Percentiles rank a stretch among this genome's conserved stretches.
phyloP scores from a whole-genome alignment of 2,888 invertebrate genomes.

The Andrena chrysosceles region DNA sequence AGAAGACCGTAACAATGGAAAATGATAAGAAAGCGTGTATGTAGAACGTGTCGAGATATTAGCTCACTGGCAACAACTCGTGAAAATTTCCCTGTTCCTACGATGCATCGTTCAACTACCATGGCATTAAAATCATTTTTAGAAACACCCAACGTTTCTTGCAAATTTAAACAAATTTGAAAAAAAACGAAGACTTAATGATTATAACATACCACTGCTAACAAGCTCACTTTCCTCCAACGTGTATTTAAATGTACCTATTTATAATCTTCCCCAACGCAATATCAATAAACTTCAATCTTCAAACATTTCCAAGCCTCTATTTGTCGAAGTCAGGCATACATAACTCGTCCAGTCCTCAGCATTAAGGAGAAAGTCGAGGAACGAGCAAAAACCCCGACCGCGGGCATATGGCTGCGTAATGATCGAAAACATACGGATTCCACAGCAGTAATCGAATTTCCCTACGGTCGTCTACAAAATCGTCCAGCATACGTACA shows the following conservation, averaged over 20 bases:
- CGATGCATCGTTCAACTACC: neutral
- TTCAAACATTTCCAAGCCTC: neutral
- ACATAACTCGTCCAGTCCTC: neutral
- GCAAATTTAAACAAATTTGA: too few species aligned
- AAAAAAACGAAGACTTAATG: too few species aligned
- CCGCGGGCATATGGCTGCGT: slow-evolving; percentile 1
- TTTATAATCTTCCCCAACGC: too few species aligned
- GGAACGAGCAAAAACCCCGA: slow-evolving; percentile 12
- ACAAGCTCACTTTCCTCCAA: too few species aligned
- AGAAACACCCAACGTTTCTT: neutral
- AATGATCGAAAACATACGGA: slow-evolving; percentile 15
- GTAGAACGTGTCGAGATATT: slow-evolving; percentile 17
- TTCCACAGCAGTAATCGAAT: neutral
- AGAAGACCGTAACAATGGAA: neutral
- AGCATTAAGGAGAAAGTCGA: slow-evolving; percentile 43
- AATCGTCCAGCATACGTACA: neutral
- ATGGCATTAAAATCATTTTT: neutral
- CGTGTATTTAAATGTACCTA: too few species aligned
- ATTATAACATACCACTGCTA: too few species aligned
- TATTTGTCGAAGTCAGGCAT: neutral
- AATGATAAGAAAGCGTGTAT: slow-evolving; percentile 28
- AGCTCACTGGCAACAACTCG: neutral
- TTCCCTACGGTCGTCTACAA: neutral
- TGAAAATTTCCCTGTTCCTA: neutral
- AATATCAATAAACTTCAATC: neutral